Conservation (phyloP, 1,140 invertebrate genomes). For the Eupeodes corollae region DNA sequence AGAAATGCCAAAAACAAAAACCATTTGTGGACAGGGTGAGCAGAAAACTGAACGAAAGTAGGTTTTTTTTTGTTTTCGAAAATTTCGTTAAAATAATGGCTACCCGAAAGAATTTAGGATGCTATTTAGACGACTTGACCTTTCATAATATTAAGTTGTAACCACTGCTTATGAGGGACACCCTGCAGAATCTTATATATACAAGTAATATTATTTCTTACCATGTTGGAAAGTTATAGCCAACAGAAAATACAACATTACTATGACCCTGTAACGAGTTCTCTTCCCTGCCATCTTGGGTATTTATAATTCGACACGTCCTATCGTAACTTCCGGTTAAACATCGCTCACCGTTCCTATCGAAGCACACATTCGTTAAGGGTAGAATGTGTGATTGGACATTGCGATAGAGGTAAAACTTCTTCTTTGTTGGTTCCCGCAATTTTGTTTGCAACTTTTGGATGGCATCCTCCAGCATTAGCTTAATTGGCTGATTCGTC, state of each 20-base stretch:
- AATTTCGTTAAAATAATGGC: no score
- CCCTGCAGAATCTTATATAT: background rate
- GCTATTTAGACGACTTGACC: no score
- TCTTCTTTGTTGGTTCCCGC: conserved; percentile 43
- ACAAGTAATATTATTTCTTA: no score
- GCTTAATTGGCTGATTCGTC: no score
- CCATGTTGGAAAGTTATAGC: conserved; percentile 66
- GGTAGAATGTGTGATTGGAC: conserved; percentile 64
- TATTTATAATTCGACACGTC: conserved; percentile 74
- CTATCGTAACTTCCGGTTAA: conserved; percentile 72
- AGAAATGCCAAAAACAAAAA: no score
- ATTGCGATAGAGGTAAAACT: conserved; percentile 56
- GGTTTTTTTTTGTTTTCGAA: no score
- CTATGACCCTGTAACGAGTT: conserved; percentile 60
- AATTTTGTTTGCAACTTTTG: conserved; percentile 42
- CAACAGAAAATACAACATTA: conserved; percentile 69
- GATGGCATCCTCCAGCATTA: conserved; percentile 37
- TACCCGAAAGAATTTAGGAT: no score
- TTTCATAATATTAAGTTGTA: no score
- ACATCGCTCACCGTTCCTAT: conserved; percentile 60
- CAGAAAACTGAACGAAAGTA: no score
- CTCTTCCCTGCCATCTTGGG: conserved; percentile 56
- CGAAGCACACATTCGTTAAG: conserved; percentile 65
- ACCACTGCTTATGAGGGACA: no score
- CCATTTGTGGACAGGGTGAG: no score